Evolutionary conservation across 2,113 vertebrate species (phyloP), one percentile per base, ranked within the genome.

Genomic region (Sander lucioperca): DNA sequence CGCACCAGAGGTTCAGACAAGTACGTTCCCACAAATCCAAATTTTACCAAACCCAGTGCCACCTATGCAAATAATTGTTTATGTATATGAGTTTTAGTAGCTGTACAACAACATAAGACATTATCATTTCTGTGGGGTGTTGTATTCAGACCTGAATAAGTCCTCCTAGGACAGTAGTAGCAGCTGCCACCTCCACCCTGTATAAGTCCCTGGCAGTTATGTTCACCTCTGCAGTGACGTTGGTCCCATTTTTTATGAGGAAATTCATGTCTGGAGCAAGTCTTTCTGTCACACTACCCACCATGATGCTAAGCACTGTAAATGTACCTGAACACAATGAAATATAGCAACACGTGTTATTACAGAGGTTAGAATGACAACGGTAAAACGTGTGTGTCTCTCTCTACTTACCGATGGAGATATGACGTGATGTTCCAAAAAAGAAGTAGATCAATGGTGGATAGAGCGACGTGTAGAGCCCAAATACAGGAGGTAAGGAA

Each of bases 21-120:
- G 88, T 99, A 99, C 7, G 96, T 99, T 65, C 97, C 98, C 80
- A 99, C 97, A 10, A 99, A 99, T 74, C 98, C 98, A 2, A 99
- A 99, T 87, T 95, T 97, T 50, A 98, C 91, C 82, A 98, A 84
- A 62, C 98, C 98, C 83, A 99, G 90, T 2, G 94, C 89, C 71
- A 99, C 94, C 98, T 99, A 83, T 5, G 70, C 77, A 85, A 53
- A 79, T 6, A 75, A 54, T 16, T 0, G 63, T 68, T 10, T 18
- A 30, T 10, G 1, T 18, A 27, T 9, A 36, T 62, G 9, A 69
- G 54, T 54, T 82, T 39, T 67, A 18, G 11, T 48, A 79, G 43
- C 9, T n/a, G 21, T n/a, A 54, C 15, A 48, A 43, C 9, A 68
- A 69, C 51, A 64, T 10, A 18, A 2, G n/a, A 2, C 2, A 16